A percentile compares a stretch with the other conserved stretches of the same genome.
phyloP scores from a whole-genome alignment of 2,797 vertebrate species.

The Rhincodon typus region DNA sequence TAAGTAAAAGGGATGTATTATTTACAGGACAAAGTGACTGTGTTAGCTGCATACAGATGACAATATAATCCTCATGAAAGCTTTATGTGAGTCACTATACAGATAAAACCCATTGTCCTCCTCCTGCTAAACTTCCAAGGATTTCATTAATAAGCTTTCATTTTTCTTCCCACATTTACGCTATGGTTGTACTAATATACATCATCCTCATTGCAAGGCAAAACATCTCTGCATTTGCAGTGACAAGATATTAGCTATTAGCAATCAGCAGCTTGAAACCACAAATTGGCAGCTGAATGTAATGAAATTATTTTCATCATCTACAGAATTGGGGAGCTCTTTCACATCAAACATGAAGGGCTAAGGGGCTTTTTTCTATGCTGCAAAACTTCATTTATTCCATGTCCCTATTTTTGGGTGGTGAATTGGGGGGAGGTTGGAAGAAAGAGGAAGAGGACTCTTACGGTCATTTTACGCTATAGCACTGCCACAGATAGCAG shows the following conservation, averaged over 20 bases:
- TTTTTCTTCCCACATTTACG: no score
- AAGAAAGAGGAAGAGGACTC: neutral
- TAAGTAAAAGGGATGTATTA: no score
- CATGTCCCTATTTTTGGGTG: neutral
- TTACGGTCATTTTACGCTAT: neutral
- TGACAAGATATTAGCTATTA: neutral
- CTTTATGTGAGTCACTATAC: neutral
- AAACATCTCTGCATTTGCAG: neutral
- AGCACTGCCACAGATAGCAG: neutral
- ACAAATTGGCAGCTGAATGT: neutral
- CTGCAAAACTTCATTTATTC: neutral
- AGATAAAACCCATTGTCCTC: neutral
- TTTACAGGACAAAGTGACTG: neutral
- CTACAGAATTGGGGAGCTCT: neutral
- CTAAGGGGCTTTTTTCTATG: no score
- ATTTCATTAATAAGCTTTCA: neutral
- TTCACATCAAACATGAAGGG: neutral
- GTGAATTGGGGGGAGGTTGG: neutral
- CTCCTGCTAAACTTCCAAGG: neutral
- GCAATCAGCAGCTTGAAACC: neutral
- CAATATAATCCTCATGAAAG: neutral
- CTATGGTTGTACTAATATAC: neutral
- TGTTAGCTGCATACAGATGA: neutral
- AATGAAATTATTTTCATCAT: constrained; percentile 1
- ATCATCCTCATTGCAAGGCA: neutral